A percentile compares a stretch with the other conserved stretches of the same genome.
Conservation (phyloP, 2,797 vertebrate species). For the Morus bassanus region DNA sequence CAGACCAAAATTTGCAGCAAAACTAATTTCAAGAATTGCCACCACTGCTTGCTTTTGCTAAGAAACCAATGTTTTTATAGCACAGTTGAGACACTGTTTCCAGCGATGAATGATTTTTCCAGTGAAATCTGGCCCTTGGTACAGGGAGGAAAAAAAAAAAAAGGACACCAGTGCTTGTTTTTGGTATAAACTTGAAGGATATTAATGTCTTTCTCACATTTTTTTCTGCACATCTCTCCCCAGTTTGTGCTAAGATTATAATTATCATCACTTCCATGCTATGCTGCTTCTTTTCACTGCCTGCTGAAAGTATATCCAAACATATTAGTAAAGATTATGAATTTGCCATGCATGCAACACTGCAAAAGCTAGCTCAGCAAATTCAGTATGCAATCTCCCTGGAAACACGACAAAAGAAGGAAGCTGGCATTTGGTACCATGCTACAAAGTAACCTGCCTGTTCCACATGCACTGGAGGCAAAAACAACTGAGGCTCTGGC, state of each 20-base stretch:
- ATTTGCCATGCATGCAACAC: constrained; percentile 42
- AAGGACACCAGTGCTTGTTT: background rate
- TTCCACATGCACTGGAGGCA: background rate
- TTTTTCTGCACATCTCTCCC: constrained; percentile 64
- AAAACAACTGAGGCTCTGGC: background rate
- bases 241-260: constrained; percentile 74
- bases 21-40: background rate
- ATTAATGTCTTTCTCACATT: background rate
- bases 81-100: background rate
- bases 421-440: background rate
- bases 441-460: background rate
- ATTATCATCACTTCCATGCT: constrained; percentile 70
- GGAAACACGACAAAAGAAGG: background rate
- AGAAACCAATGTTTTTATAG: background rate
- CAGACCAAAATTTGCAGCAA: background rate
- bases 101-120: background rate
- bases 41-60: background rate
- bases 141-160: too few species aligned
- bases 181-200: background rate
- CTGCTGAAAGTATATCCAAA: constrained; percentile 73
- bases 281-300: constrained; percentile 77
- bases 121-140: background rate
- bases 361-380: background rate
- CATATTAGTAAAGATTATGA: constrained; percentile 69
- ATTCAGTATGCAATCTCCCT: background rate